A percentile compares a stretch with the other conserved stretches of the same genome.
Conservation (phyloP, 2,113 vertebrate genomes). For the Lontra canadensis region DNA sequence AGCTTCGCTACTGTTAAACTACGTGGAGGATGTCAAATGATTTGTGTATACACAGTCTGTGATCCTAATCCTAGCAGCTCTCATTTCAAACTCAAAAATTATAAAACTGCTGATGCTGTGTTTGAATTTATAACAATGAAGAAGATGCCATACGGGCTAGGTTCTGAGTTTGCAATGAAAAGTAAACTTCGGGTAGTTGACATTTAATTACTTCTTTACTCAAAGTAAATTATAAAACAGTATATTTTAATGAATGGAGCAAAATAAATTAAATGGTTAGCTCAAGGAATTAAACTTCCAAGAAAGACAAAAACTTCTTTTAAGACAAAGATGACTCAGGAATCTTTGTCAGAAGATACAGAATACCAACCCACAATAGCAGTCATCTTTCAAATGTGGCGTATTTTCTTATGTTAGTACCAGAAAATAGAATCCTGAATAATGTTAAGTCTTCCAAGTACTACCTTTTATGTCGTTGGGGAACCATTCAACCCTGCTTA, state of each 20-base stretch:
- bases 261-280: not conserved
- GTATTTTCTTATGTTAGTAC: not conserved
- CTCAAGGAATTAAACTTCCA: not conserved
- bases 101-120: not conserved
- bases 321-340: conserved; percentile 23
- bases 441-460: not conserved
- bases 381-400: not conserved
- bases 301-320: conserved; percentile 11
- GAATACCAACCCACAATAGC: not conserved
- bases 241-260: not conserved
- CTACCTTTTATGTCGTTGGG: not conserved
- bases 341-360: conserved; percentile 14
- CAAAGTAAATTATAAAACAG: not conserved
- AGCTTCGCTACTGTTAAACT: not conserved
- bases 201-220: conserved; percentile 40
- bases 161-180: not conserved
- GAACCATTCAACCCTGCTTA: not conserved
- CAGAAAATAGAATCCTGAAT: not conserved
- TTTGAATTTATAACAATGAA: not conserved
- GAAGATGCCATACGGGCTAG: not conserved
- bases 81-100: not conserved
- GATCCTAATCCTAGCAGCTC: not conserved
- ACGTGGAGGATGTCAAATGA: not conserved
- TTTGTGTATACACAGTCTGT: not conserved
- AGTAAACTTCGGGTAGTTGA: not conserved